These are phyloP conservation scores for Corbicula japonica DNA, from an alignment of 2,888 invertebrate species.

Conservation along the genomic window DNA sequence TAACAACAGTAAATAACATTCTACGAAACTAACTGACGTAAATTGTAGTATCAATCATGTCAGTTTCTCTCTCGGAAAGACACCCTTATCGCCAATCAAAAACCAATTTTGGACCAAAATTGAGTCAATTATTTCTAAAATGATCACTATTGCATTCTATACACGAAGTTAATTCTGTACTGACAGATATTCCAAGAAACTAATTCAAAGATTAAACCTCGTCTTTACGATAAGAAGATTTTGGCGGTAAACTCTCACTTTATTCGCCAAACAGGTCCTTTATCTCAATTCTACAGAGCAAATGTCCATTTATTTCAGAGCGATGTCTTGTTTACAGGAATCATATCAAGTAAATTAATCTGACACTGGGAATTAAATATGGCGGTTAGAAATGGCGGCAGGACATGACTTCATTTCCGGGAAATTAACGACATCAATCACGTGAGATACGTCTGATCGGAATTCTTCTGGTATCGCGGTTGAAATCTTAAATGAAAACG, in stretches of 20 bases:
- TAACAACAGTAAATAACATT: slow-evolving; percentile 54
- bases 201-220: slow-evolving; percentile 68
- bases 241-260: slow-evolving; percentile 58
- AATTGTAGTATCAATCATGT: slow-evolving; percentile 60
- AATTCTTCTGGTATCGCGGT: slow-evolving; percentile 27
- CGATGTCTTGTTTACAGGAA: slow-evolving; percentile 57
- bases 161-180: slow-evolving; percentile 59
- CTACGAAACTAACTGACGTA: slow-evolving; percentile 52
- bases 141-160: slow-evolving; percentile 62
- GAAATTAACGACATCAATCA: slow-evolving; percentile 69
- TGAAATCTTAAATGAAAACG: slow-evolving; percentile 31
- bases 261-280: slow-evolving; percentile 53
- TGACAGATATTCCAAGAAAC: slow-evolving; percentile 65
- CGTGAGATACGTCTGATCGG: slow-evolving; percentile 40
- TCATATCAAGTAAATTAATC: slow-evolving; percentile 59
- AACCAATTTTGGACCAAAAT: slow-evolving; percentile 68
- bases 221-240: slow-evolving; percentile 66
- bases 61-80: slow-evolving; percentile 63
- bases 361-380: slow-evolving; percentile 64
- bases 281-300: slow-evolving; percentile 63
- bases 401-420: slow-evolving; percentile 63
- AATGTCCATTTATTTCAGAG: slow-evolving; percentile 64
- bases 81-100: slow-evolving; percentile 69
- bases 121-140: slow-evolving; percentile 68
- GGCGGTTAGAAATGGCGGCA: slow-evolving; percentile 56